Evolutionary conservation across 2,888 invertebrate genomes (phyloP), one percentile per base, ranked within the genome.

Genomic region (Epirrhoe tristata): DNA sequence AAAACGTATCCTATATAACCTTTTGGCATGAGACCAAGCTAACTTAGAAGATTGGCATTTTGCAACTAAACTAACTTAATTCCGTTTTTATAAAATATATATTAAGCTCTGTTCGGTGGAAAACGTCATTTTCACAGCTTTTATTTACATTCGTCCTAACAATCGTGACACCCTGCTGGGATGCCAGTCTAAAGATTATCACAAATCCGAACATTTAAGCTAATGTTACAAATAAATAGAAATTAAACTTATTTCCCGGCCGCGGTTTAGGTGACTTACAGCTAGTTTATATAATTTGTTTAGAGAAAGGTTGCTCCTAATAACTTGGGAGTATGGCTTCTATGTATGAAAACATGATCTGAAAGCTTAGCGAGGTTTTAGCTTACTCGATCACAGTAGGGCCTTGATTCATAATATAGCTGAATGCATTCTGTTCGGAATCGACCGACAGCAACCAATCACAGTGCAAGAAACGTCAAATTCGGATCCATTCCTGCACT

Each of bases 61-160:
- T 10, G 6, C 63, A 52, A 60, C 34, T 58, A 61, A 53, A 39
- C 63, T 68, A 68, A 58, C 43, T 43, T 55, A 62, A 39, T n/a
- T 59, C 48, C 31, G 52, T 62, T 54, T 50, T 12, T 68, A 64
- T 65, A 67, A 70, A 71, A 59, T 71, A 76, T 75, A 75, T 75
- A 74, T 72, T 69, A 58, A 72, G 66, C 69, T 74, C 74, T 78
- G 67, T 72, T 76, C 77, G 78, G 78, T 78, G 77, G 77, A 76
- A 72, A 66, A 73, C 66, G 67, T 73, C 72, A 70, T 66, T 59
- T 71, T 67, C 69, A 73, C 70, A 73, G 55, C 50, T 61, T 24
- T 63, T 67, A 64, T 71, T 50, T 67, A 71, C 58, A 68, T 31
- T 60, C 57, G 54, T 46, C 51, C 55, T 62, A 56, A 43, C 24